Evolutionary conservation across 2,888 invertebrate genomes (phyloP), one percentile per base, ranked within the genome.

Genomic region (Erebia ligea): DNA sequence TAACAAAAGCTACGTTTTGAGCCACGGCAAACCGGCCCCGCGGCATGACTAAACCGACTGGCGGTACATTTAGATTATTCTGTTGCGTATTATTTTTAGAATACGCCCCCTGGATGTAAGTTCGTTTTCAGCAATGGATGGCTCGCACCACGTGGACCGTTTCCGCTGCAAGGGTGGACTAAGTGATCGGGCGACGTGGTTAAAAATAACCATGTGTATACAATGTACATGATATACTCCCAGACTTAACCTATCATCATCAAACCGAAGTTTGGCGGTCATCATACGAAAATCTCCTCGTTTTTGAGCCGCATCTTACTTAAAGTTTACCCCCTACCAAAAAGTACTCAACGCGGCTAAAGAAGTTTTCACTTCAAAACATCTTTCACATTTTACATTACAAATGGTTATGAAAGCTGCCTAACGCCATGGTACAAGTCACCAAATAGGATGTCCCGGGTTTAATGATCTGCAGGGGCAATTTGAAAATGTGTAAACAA

Each of bases 91-190:
- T 92, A 92, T 92, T 90, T 92, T 91, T 92, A 92, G 92, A 91
- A 85, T 84, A 90, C 92, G 92, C 92, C 92, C 92, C 91, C 91
- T 90, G 86, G 83, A 84, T 78, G 82, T 82, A 80, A 82, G 78
- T 15, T 57, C 64, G 77, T 82, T 70, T 71, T 69, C 68, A 71
- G 67, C 65, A 45, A 74, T 67, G 75, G 76, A 76, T 76, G 78
- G 81, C 78, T 76, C 45, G 62, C 77, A 80, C 82, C 88, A 87
- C 88, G 86, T 88, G 88, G 67, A 40, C 58, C 57, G 84, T 85
- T 87, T 90, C 90, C 90, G 78, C 73, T 77, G 78, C 48, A 67
- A 80, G 84, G 88, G 85, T 86, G 84, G 82, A 80, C 66, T 67
- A 67, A 67, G 67, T 67, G 67, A 67, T 25, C 67, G 10, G 25